These are phyloP conservation scores for Notothenia coriiceps DNA, from an alignment of 2,113 vertebrate genomes.

Conservation along the genomic window DNA sequence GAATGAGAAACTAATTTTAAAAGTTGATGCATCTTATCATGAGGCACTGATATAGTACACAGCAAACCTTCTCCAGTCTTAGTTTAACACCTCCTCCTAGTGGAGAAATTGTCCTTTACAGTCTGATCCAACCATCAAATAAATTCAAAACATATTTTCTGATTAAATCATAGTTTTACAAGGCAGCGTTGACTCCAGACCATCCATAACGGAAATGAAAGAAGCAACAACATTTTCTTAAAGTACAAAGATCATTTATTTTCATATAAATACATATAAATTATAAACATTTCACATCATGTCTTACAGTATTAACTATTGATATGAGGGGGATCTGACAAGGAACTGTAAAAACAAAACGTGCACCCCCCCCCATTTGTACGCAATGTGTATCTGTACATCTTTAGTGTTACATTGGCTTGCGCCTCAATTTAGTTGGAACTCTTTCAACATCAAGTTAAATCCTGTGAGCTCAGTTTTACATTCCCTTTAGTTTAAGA, in stretches of 20 bases:
- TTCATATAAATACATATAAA: conserved; percentile 84
- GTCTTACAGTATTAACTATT: conserved; percentile 58
- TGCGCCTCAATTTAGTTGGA: conserved; percentile 13
- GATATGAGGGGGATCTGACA: conserved; percentile 4
- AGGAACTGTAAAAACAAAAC: neutral
- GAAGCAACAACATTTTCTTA: conserved; percentile 1
- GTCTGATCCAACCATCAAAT: neutral
- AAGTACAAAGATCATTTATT: conserved; percentile 74
- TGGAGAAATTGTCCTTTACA: conserved; percentile 13
- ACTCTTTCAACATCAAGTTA: conserved; percentile 28
- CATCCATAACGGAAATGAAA: neutral
- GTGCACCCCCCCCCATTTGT: too few species aligned
- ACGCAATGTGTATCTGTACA: conserved; percentile 2
- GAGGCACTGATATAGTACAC: neutral
- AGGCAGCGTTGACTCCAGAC: neutral
- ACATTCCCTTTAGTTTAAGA: conserved; percentile 53
- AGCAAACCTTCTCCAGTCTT: neutral
- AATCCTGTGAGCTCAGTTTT: conserved; percentile 15
- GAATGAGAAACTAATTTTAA: neutral
- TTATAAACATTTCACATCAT: conserved; percentile 70
- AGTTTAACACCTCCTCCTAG: conserved; percentile 12
- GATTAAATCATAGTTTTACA: neutral
- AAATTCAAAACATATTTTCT: too few species aligned
- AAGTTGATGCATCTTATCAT: neutral
- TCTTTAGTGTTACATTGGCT: conserved; percentile 11